Percentiles rank a stretch among this genome's conserved stretches.
These are phyloP conservation scores for Oophaga sylvatica DNA, from an alignment of 2,797 vertebrate genomes.

Conservation along the genomic window DNA sequence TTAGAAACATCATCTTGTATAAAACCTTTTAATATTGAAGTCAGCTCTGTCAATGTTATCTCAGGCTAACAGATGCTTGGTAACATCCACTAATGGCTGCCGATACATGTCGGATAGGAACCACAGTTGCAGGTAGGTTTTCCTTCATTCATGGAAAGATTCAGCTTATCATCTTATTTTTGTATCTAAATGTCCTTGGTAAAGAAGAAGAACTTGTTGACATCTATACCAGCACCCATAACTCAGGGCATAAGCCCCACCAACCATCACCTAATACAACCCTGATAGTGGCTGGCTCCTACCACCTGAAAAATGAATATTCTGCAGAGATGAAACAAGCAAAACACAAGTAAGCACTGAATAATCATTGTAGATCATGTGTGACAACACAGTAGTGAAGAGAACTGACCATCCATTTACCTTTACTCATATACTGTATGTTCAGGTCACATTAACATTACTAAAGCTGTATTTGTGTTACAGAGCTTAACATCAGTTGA, in stretches of 20 bases:
- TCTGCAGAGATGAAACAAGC: too few relatives aligned
- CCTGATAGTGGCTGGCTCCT: background rate
- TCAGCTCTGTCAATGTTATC: background rate
- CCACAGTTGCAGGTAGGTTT: background rate
- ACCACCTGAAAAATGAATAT: background rate
- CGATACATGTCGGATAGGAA: background rate
- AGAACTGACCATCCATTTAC: too few relatives aligned
- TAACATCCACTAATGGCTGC: background rate
- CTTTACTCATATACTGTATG: too few relatives aligned
- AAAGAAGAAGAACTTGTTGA: background rate
- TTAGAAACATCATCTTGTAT: background rate
- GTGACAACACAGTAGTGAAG: too few relatives aligned
- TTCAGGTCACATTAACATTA: too few relatives aligned
- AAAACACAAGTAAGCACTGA: too few relatives aligned
- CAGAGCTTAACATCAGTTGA: too few relatives aligned
- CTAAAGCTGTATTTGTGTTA: too few relatives aligned
- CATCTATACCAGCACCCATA: background rate
- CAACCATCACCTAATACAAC: background rate
- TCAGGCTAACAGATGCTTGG: background rate
- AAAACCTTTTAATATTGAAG: background rate
- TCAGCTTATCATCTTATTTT: too few relatives aligned
- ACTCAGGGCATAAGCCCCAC: background rate
- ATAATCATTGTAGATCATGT: too few relatives aligned
- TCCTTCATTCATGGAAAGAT: background rate
- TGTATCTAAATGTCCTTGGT: background rate